Percentiles rank a stretch among this genome's conserved stretches.
These are phyloP conservation scores for Azemiops feae DNA, from an alignment of 2,113 vertebrate genomes.

Conservation along the genomic window DNA sequence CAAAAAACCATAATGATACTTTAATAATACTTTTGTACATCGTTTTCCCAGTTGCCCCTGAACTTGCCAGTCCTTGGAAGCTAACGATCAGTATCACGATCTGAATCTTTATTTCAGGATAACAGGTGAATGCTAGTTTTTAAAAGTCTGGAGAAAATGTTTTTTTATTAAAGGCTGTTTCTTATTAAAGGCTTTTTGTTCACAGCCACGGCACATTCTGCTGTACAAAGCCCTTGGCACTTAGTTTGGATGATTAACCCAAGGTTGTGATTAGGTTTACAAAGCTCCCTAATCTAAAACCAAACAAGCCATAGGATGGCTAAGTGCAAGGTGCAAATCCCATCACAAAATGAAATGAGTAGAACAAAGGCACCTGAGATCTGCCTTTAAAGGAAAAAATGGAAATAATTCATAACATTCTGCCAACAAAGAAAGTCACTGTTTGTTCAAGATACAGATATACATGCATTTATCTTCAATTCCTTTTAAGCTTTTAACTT, in stretches of 20 bases:
- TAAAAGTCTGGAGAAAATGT: background rate
- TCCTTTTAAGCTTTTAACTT: constrained; percentile 35
- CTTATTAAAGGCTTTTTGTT: background rate
- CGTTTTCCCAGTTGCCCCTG: background rate
- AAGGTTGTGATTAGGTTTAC: background rate
- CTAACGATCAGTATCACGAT: background rate
- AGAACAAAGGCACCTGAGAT: background rate
- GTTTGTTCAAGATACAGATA: constrained; percentile 13
- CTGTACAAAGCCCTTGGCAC: background rate
- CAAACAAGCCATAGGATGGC: background rate
- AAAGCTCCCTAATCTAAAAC: background rate
- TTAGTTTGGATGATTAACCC: background rate
- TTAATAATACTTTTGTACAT: background rate
- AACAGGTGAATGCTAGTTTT: background rate
- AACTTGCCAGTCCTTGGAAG: background rate
- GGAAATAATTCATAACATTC: background rate
- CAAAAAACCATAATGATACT: background rate
- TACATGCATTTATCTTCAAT: background rate
- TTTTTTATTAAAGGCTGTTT: background rate
- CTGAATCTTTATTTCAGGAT: background rate
- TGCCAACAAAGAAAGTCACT: constrained; percentile 28
- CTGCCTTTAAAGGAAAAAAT: background rate
- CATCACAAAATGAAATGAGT: background rate
- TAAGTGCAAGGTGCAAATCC: background rate
- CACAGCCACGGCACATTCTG: background rate